Conservation (phyloP, 2,797 vertebrate species). For the Phyllotis vaccarum region DNA sequence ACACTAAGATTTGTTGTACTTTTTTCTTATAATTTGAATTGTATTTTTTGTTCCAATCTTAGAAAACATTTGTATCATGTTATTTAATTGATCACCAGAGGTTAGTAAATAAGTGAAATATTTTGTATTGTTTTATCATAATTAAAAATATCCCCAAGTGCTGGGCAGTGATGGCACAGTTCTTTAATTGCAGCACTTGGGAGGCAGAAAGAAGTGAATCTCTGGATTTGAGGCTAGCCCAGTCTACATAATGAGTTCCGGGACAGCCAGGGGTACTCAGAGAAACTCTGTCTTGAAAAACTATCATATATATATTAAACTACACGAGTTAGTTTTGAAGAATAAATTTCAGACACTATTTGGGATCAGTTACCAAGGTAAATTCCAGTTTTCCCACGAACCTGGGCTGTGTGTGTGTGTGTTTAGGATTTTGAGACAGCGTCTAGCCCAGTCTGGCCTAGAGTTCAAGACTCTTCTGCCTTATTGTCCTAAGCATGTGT, state of each 20-base stretch:
- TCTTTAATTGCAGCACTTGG: background rate
- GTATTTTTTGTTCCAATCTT: slow-evolving; percentile 39
- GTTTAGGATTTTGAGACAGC: background rate
- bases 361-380: slow-evolving; percentile 33
- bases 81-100: slow-evolving; percentile 30
- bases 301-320: background rate
- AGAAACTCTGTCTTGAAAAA: background rate
- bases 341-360: slow-evolving; percentile 39
- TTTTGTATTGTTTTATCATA: slow-evolving; percentile 46
- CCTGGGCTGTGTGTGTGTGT: background rate
- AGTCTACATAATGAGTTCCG: background rate
- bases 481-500: background rate
- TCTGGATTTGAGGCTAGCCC: background rate
- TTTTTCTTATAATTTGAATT: slow-evolving; percentile 35
- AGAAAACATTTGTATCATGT: slow-evolving; percentile 5
- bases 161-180: background rate
- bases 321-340: background rate
- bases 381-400: slow-evolving; percentile 47
- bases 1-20: background rate
- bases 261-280: background rate
- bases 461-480: background rate
- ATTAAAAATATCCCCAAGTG: slow-evolving; percentile 24
- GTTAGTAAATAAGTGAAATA: slow-evolving; percentile 33
- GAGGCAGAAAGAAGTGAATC: background rate
- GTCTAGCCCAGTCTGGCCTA: background rate